Evolutionary conservation across 2,113 vertebrate species (phyloP), one percentile per base, ranked within the genome.

Genomic region (Syrmaticus mikado): DNA sequence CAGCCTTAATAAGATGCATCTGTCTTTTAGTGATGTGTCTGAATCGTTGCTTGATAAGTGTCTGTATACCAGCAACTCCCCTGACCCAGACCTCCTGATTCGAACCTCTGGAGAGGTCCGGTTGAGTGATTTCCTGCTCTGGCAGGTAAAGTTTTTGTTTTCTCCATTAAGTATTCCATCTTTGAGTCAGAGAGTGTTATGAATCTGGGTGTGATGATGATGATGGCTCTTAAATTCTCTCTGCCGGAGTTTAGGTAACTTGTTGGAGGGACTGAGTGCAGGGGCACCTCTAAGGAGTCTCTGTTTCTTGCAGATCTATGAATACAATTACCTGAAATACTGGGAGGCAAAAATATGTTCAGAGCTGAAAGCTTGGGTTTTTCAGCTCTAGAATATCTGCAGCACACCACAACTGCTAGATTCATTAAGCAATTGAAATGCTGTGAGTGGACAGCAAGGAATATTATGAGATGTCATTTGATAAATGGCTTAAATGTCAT

Each of bases 91-190:
- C 90, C 97, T 99, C 93, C 98, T 99, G 89, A 99, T 99, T 43
- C 98, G 99, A 30, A 99, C 99, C 27, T 99, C 99, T 4, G 99
- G 99, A 82, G 99, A 99, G 97, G 98, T 99, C 89, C 98, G 99
- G 27, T 98, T 99, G 90, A 99, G 99, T 20, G 99, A 99, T 96
- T 99, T 99, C 93, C 97, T 99, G 61, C 98, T 99, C 32, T 99
- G 99, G 99, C 99, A 99, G 99, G 99, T 99, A 98, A 95, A 84
- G 43, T 18, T 22, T 53, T 55, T 84, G 10, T 62, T 82, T 87
- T 91, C 60, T 81, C 27, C 65, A 65, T 77, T 58, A 89, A n/a
- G 43, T 80, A 1, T 8, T 74, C 78, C 40, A 12, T 27, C 27
- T 80, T 60, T 48, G 5, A 34, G 10, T 73, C 55, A 32, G 34